Percentiles rank a stretch among this genome's conserved stretches.
phyloP scores from a whole-genome alignment of 2,113 vertebrate genomes.

The Benitochromis conjunctus region DNA sequence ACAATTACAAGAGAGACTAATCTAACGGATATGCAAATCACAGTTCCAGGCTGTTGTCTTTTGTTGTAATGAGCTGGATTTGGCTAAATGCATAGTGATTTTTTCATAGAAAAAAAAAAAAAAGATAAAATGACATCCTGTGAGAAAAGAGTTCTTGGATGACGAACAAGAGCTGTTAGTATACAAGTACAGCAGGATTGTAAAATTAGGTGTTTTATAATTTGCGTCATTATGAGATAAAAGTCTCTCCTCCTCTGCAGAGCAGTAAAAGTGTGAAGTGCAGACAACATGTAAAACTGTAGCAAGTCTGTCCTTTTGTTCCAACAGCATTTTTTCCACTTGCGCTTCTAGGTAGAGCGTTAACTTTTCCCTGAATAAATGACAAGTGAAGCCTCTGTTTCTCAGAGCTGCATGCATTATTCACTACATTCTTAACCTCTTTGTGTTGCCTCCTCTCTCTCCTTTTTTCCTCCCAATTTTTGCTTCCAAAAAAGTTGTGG shows the following conservation, averaged over 20 bases:
- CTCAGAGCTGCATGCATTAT: constrained; percentile 26
- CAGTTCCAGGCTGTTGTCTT: background rate
- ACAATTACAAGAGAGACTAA: background rate
- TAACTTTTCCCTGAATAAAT: background rate
- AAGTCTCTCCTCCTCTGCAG: background rate
- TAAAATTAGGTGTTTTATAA: background rate
- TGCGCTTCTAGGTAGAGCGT: background rate
- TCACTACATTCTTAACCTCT: constrained; percentile 1
- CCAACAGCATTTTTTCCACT: background rate
- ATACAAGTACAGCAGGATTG: background rate
- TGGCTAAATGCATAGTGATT: background rate
- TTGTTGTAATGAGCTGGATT: background rate
- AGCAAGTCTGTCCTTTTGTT: background rate
- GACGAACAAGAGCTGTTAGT: background rate
- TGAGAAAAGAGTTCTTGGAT: background rate
- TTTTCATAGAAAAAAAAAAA: background rate
- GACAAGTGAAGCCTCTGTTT: constrained; percentile 4
- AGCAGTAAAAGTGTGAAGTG: background rate
- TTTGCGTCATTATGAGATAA: background rate
- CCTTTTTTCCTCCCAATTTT: background rate
- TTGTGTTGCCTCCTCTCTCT: background rate
- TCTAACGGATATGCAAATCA: constrained; percentile 33
- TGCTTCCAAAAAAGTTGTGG: background rate
- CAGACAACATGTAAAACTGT: background rate
- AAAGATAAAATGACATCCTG: background rate